These are phyloP conservation scores for Cheilosia urbana DNA, from an alignment of 2,888 invertebrate genomes.

Conservation along the genomic window DNA sequence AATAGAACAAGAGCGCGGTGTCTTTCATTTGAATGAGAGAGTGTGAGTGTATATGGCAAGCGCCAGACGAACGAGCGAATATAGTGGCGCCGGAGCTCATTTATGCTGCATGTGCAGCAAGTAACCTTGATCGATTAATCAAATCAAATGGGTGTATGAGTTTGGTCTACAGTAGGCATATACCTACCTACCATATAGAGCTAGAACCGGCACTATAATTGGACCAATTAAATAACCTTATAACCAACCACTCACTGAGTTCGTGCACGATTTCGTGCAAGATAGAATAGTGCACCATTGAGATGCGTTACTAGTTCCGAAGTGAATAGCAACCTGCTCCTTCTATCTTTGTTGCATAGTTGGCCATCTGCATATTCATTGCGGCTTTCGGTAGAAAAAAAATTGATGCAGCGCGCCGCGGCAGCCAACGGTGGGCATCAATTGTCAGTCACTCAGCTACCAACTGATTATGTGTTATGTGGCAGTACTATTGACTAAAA, in stretches of 20 bases:
- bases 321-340: constrained; percentile 61
- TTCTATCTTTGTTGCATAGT: constrained; percentile 41
- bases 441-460: constrained; percentile 70
- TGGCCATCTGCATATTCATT: constrained; percentile 71
- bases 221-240: constrained; percentile 73
- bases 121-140: constrained; percentile 76
- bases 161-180: constrained; percentile 61
- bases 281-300: constrained; percentile 63
- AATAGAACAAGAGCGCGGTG: constrained; percentile 64
- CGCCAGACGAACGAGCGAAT: constrained; percentile 65
- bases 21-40: constrained; percentile 56
- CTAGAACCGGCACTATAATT: constrained; percentile 73
- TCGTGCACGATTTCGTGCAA: constrained; percentile 75
- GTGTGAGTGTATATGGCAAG: constrained; percentile 33
- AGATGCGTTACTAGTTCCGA: constrained; percentile 64
- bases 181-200: constrained; percentile 53
- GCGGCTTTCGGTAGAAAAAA: constrained; percentile 7
- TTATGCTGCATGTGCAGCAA: constrained; percentile 69
- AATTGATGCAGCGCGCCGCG: neutral
- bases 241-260: constrained; percentile 71
- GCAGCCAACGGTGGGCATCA: constrained; percentile 45
- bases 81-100: constrained; percentile 69
- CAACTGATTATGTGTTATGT: constrained; percentile 66
- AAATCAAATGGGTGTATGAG: constrained; percentile 72
- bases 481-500: constrained; percentile 45